A percentile compares a stretch with the other conserved stretches of the same genome.
Evolutionary conservation across 2,113 vertebrate genomes (phyloP).

Genomic region (Aleadryas rufinucha): DNA sequence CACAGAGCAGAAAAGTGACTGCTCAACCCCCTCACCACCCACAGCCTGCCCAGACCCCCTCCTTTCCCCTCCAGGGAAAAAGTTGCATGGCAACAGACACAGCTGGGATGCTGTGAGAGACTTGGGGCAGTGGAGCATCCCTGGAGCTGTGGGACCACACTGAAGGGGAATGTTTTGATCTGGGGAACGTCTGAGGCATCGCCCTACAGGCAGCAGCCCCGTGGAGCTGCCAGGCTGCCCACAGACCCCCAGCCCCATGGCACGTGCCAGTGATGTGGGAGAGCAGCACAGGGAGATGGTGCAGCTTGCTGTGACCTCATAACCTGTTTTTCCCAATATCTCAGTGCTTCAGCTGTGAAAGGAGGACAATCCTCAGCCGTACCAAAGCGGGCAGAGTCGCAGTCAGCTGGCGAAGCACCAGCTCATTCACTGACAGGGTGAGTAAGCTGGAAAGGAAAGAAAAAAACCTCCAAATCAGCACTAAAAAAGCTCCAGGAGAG

Average conservation of each 20-base stretch:
- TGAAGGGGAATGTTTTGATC: background rate
- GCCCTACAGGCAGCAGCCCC: rapidly evolving
- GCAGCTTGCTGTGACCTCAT: background rate
- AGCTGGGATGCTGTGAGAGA: background rate
- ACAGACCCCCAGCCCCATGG: background rate
- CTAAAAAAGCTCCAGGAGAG: background rate
- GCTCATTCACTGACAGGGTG: background rate
- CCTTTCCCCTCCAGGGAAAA: background rate
- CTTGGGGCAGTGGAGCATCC: background rate
- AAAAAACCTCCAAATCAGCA: background rate
- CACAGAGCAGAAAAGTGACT: rapidly evolving
- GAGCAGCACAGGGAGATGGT: rapidly evolving
- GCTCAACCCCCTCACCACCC: background rate
- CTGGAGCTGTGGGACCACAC: background rate
- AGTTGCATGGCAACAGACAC: rapidly evolving
- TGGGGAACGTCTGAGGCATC: background rate
- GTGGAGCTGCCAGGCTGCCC: background rate
- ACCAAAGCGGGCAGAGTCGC: slow-evolving; percentile 4
- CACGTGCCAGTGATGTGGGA: rapidly evolving
- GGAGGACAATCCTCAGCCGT: background rate
- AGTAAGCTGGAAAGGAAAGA: background rate
- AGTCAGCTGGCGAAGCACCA: slow-evolving; percentile 5
- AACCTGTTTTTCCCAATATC: background rate
- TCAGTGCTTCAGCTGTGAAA: background rate
- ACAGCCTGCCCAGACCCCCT: background rate